Evolutionary conservation across 2,888 invertebrate species (phyloP).

Genomic region (Cephus sareptanus): DNA sequence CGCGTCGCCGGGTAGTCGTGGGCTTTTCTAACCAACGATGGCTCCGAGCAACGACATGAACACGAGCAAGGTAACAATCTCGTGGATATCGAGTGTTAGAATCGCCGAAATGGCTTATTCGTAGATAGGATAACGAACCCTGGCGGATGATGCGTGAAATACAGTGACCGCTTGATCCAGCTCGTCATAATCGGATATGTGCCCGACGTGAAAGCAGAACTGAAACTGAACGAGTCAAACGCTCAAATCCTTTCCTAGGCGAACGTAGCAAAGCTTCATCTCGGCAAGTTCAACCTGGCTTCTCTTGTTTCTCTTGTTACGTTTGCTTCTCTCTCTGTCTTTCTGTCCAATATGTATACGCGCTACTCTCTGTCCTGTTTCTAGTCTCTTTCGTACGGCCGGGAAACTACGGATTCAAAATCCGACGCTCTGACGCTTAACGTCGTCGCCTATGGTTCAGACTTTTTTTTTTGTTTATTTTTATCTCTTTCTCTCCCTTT

Average conservation of each 20-base stretch:
- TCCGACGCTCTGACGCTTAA: neutral
- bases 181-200: neutral
- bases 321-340: neutral
- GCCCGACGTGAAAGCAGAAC: neutral
- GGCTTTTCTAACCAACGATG: neutral
- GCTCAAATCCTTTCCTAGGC: neutral
- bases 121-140: neutral
- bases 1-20: neutral
- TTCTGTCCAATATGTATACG: neutral
- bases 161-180: neutral
- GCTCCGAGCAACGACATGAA: neutral
- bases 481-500: constrained; percentile 12
- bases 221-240: neutral
- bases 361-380: neutral
- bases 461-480: constrained; percentile 10
- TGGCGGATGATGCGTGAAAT: neutral
- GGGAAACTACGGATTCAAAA: neutral
- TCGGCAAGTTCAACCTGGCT: neutral
- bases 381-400: neutral
- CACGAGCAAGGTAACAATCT: neutral
- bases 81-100: neutral
- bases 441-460: neutral
- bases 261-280: neutral
- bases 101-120: neutral
- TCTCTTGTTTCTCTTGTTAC: neutral